These are phyloP conservation scores for Rhopalosiphum nymphaeae DNA, from an alignment of 2,888 invertebrate species.

Conservation along the genomic window DNA sequence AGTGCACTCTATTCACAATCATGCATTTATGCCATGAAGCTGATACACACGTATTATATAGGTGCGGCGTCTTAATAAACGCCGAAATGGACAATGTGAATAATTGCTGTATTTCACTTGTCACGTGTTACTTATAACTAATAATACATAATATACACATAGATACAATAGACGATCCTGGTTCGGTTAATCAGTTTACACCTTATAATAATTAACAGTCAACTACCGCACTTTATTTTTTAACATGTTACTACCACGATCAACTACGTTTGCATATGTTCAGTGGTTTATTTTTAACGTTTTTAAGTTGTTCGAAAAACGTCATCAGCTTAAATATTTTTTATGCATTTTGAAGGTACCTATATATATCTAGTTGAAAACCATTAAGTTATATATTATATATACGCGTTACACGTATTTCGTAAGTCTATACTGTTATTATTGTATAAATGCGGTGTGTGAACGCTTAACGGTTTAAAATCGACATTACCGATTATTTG, in stretches of 20 bases:
- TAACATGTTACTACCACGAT: not conserved
- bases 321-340: not conserved
- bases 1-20: not conserved
- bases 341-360: not conserved
- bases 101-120: slow-evolving; percentile 16
- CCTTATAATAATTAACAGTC: not conserved
- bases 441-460: no score
- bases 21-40: not conserved
- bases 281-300: not conserved
- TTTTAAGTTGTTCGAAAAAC: not conserved
- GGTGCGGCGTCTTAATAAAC: not conserved
- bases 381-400: not conserved
- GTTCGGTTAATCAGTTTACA: not conserved
- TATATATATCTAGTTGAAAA: not conserved
- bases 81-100: slow-evolving; percentile 6
- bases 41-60: not conserved
- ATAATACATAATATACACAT: not conserved
- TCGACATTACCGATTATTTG: no score
- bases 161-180: not conserved
- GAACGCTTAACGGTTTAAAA: no score
- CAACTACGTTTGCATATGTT: not conserved
- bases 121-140: not conserved
- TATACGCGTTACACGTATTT: no score
- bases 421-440: no score
- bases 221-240: slow-evolving; percentile 15